These are phyloP conservation scores for Spea bombifrons DNA, from an alignment of 2,113 vertebrate genomes.

Conservation along the genomic window DNA sequence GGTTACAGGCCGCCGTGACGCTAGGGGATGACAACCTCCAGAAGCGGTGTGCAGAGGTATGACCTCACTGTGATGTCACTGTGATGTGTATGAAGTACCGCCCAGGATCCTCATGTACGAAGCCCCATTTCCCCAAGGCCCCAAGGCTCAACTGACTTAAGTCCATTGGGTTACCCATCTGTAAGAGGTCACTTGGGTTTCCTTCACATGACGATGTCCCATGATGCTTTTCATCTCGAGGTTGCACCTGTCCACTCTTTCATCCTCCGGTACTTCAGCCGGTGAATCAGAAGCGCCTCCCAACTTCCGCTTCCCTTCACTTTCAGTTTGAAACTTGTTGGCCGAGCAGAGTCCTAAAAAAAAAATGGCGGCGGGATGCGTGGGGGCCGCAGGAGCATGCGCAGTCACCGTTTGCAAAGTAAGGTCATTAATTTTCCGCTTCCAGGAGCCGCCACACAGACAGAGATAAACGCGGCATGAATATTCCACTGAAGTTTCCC, in stretches of 20 bases:
- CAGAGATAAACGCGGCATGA: slow-evolving; percentile 99
- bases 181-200: too few relatives aligned
- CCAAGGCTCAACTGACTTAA: too few relatives aligned
- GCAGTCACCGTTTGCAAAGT: slow-evolving; percentile 98
- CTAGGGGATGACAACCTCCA: too few relatives aligned
- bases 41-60: too few relatives aligned
- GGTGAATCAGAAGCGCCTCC: slow-evolving; percentile 82
- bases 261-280: slow-evolving; percentile 96
- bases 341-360: slow-evolving; percentile 88
- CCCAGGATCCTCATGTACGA: too few relatives aligned
- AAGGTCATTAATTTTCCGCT: slow-evolving; percentile 99
- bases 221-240: slow-evolving; percentile 92
- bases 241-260: slow-evolving; percentile 96
- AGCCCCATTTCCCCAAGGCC: too few relatives aligned
- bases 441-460: slow-evolving; percentile 97
- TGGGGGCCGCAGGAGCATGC: slow-evolving; percentile 83
- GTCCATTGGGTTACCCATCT: too few relatives aligned
- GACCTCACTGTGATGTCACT: too few relatives aligned
- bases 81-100: too few relatives aligned
- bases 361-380: slow-evolving; percentile 78
- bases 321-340: slow-evolving; percentile 87
- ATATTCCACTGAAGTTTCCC: slow-evolving; percentile 98
- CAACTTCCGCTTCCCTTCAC: slow-evolving; percentile 51
- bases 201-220: slow-evolving; percentile 68
- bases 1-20: too few relatives aligned